phyloP scores from a whole-genome alignment of 2,797 vertebrate genomes.

The Leptatherina wallacei region DNA sequence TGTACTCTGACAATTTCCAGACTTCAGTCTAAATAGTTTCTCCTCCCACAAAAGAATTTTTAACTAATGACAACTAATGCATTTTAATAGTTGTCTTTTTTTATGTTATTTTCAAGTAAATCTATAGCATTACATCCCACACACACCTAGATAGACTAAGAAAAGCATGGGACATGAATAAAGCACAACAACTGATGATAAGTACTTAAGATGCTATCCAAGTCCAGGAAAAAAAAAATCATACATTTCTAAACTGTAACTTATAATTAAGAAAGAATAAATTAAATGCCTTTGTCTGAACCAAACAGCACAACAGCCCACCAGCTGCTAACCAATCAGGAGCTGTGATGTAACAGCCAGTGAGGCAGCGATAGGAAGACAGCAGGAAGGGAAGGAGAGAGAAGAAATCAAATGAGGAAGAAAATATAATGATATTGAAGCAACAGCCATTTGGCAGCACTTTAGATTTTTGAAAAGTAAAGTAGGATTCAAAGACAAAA shows the following conservation, averaged over 20 bases:
- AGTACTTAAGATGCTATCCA: not conserved
- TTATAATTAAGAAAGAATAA: slow-evolving; percentile 11
- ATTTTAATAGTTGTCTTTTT: slow-evolving; percentile 5
- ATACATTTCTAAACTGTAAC: not conserved
- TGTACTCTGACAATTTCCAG: slow-evolving; percentile 56
- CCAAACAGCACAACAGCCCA: slow-evolving; percentile 42
- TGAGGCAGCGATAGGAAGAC: slow-evolving; percentile 23
- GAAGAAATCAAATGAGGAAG: slow-evolving; percentile 21
- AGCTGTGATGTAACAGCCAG: slow-evolving; percentile 22
- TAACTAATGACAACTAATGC: not conserved
- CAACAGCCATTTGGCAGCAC: slow-evolving; percentile 8
- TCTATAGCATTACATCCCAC: not conserved
- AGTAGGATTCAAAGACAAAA: slow-evolving; percentile 9
- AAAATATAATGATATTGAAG: slow-evolving; percentile 7
- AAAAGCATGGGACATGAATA: not conserved
- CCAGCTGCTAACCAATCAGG: slow-evolving; percentile 34
- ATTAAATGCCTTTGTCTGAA: slow-evolving; percentile 11
- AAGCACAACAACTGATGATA: not conserved
- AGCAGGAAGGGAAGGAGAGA: slow-evolving; percentile 16
- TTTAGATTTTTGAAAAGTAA: not conserved
- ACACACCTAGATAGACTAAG: not conserved
- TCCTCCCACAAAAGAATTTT: not conserved
- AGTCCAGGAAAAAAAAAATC: not conserved
- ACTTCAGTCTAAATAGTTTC: slow-evolving; percentile 32
- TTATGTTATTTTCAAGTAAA: not conserved